Evolutionary conservation across 2,797 vertebrate genomes (phyloP), one percentile per base, ranked within the genome.

Genomic region (Eupleurogrammus muticus): DNA sequence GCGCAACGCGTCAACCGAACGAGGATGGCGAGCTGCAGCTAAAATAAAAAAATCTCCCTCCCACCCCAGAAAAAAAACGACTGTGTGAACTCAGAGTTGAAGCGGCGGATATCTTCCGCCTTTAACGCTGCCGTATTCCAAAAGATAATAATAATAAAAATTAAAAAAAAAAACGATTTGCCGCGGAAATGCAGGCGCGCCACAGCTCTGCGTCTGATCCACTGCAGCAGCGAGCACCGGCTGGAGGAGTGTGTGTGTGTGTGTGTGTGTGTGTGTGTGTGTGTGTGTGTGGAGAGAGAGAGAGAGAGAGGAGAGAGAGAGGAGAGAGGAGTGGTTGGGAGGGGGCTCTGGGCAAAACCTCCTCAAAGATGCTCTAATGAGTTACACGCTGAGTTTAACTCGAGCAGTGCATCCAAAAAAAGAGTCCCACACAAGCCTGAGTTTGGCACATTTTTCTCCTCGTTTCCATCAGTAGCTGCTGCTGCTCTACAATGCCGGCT

Each of bases 171-270:
- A 84, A 63, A 65, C 71, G 77, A 66, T 80, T 49, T 71, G 61
- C 60, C 60, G 74, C 56, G 77, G 61, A 78, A 61, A 81, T 55
- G 61, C 69, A 63, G 55, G 76, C 75, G 81, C 64, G 82, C 78
- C 60, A 52, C 46, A 80, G 87, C 81, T 86, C 86, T 87, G 84
- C 87, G 87, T 73, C 87, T 90, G 83, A 89, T 87, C 87, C 89
- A 89, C 89, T 91, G 89, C 90, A 92, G 90, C 88, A 90, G 78
- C 73, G 75, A 92, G 90, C 88, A 90, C 80, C 73, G 75, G 53
- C 74, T 63, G 84, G 49, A 52, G 63, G 64, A 58, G 69, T 21
- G 68, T 38, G 67, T 13, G 67, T 19, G 65, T 40, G 56, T 21
- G 63, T 21, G 44, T 38, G 67, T 13, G 67, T 19, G 65, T 40